Base-by-base conservation (phyloP, 2,888 invertebrate species). In the Zaprionus bogoriensis region DNA sequence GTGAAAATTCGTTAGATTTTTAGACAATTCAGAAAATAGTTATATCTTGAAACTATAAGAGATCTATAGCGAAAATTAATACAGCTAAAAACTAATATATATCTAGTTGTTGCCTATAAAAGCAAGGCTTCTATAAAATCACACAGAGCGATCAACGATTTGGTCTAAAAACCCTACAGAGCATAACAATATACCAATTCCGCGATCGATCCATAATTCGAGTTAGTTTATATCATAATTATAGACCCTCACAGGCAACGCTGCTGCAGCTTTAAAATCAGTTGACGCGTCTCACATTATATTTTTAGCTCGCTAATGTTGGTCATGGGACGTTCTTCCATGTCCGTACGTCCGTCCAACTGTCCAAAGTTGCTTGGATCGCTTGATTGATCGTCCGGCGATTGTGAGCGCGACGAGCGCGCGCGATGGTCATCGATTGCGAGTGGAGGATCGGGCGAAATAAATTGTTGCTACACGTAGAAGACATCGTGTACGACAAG, bases 381-480 rank as follows among this genome's bases (percentile, higher is more conserved):
- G 41, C 44, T 54, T 73, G 69, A 61, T 63, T 76, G 76, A 61
- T 73, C 64, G 63, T 25, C 52, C 39, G 41, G 3, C 41, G 48
- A 57, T 41, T 48, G 55, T 32, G 27, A 9, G 9, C 10, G 27
- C 10, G 27, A 10, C 14, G 17, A 2, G 14, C 36, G 14, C 10
- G 14, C 14, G 17, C 36, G 57, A 57, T 53, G 62, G 44, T 47
- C 71, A 75, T 78, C 76, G 81, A 87, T 71, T 42, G 54, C 41
- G 38, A 51, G 27, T 45, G 46, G 54, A 28, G 41, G 2, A 72
- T 79, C 64, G 59, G 52, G 58, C 45, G 80, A 87, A 89, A 87
- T 89, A 88, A 89, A 86, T 86, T 89, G 87, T 88, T 77, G 84
- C 79, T 83, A 89, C 89, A 89, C 84, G 89, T 89, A 89, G 79